Percentiles rank a stretch among this genome's conserved stretches.
These are phyloP conservation scores for Tokudaia muenninki DNA, from an alignment of 2,797 vertebrate species.

Conservation along the genomic window DNA sequence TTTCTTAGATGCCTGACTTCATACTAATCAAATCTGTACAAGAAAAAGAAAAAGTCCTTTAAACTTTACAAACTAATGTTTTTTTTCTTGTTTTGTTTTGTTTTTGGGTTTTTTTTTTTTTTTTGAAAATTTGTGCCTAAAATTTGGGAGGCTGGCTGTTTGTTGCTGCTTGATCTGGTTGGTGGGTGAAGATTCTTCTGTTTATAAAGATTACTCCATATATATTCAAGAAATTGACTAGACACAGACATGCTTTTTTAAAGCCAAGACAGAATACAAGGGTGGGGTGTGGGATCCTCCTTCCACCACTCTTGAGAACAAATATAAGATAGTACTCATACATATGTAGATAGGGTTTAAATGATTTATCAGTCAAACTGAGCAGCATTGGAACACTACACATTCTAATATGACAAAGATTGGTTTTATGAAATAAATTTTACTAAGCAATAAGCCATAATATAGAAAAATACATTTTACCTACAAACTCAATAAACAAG, in stretches of 20 bases:
- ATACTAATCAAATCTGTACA: conserved; percentile 76
- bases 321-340: conserved; percentile 88
- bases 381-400: conserved; percentile 90
- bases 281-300: conserved; percentile 67
- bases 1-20: conserved; percentile 83
- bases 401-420: conserved; percentile 92
- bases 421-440: conserved; percentile 92
- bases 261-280: conserved; percentile 78
- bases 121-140: conserved; percentile 77
- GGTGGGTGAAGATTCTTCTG: conserved; percentile 78
- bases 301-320: conserved; percentile 79
- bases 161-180: conserved; percentile 77
- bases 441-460: conserved; percentile 93
- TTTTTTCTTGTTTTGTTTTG: conserved; percentile 48
- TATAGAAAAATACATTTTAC: conserved; percentile 94
- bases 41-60: conserved; percentile 75
- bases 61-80: conserved; percentile 78
- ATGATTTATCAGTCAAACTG: conserved; percentile 88
- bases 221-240: conserved; percentile 85
- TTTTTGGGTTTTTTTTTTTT: conserved; percentile 13
- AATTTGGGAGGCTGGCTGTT: conserved; percentile 78
- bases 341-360: conserved; percentile 87
- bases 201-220: conserved; percentile 82
- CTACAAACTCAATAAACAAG: conserved; percentile 92
- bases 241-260: conserved; percentile 85